Percentiles rank a stretch among this genome's conserved stretches.
phyloP scores from a whole-genome alignment of 2,888 invertebrate genomes.

The Hedychridium roseum region DNA sequence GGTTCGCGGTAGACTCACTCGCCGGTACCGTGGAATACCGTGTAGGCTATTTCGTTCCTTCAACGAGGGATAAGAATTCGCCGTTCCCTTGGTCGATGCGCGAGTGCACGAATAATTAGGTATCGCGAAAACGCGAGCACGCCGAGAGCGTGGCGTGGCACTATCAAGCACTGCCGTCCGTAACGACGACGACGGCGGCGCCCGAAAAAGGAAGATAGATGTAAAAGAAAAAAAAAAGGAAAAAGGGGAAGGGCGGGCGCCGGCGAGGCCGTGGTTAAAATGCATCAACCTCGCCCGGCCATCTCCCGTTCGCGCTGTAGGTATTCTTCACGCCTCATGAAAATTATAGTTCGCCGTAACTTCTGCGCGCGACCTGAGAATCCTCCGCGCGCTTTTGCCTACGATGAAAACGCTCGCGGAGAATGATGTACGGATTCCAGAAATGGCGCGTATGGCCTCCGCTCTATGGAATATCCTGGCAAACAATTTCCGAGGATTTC shows the following conservation, averaged over 20 bases:
- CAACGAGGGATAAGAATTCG: too few relatives aligned
- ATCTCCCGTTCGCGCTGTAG: not conserved
- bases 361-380: slow-evolving; percentile 20
- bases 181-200: slow-evolving; percentile 17
- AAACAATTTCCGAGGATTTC: too few relatives aligned
- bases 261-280: not conserved
- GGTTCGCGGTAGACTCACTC: too few relatives aligned
- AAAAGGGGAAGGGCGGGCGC: slow-evolving; percentile 5
- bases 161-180: slow-evolving; percentile 37
- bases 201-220: slow-evolving; percentile 35
- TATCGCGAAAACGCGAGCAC: slow-evolving; percentile 33
- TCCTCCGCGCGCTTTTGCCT: slow-evolving; percentile 22
- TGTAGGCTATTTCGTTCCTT: too few relatives aligned
- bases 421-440: too few relatives aligned
- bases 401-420: slow-evolving; percentile 27
- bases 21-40: too few relatives aligned
- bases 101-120: slow-evolving; percentile 33
- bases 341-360: slow-evolving; percentile 36
- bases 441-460: too few relatives aligned
- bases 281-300: not conserved
- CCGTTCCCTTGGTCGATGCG: too few relatives aligned
- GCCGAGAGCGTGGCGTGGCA: slow-evolving; percentile 8
- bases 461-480: too few relatives aligned
- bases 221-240: slow-evolving; percentile 9
- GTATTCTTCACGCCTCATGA: slow-evolving; percentile 32